Percentiles rank a stretch among this genome's conserved stretches.
phyloP scores from a whole-genome alignment of 2,113 vertebrate species.

The Leptobrachium ailaonicum region DNA sequence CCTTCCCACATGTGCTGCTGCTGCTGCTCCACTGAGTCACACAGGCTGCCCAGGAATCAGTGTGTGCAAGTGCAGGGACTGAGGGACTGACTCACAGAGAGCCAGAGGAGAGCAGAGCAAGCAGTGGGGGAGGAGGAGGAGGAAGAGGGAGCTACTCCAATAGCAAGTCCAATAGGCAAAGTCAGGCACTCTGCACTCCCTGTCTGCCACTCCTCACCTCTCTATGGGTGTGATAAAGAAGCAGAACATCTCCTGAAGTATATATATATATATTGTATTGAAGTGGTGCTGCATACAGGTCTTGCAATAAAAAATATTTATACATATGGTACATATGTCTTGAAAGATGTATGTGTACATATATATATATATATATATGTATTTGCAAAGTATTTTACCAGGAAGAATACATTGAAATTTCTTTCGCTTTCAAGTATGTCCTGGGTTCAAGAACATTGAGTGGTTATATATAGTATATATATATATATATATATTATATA shows the following conservation, averaged over 20 bases:
- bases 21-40: constrained; percentile 5
- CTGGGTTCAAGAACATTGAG: no score
- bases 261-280: no score
- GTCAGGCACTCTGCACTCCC: neutral
- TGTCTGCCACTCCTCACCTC: constrained; percentile 26
- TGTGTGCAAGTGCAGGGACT: neutral
- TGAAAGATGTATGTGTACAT: no score
- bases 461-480: no score
- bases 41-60: constrained; percentile 13
- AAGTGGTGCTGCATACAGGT: no score
- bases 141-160: neutral
- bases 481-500: no score
- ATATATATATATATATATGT: no score
- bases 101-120: neutral
- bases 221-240: neutral
- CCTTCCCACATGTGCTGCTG: constrained; percentile 33
- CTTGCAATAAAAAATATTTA: no score
- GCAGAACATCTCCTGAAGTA: neutral
- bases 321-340: no score
- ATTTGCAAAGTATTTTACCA: no score
- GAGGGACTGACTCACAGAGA: neutral
- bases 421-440: no score
- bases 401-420: no score
- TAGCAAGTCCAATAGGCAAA: neutral
- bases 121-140: neutral